Conservation (phyloP, 2,113 vertebrate genomes). For the Proterorhinus semilunaris region DNA sequence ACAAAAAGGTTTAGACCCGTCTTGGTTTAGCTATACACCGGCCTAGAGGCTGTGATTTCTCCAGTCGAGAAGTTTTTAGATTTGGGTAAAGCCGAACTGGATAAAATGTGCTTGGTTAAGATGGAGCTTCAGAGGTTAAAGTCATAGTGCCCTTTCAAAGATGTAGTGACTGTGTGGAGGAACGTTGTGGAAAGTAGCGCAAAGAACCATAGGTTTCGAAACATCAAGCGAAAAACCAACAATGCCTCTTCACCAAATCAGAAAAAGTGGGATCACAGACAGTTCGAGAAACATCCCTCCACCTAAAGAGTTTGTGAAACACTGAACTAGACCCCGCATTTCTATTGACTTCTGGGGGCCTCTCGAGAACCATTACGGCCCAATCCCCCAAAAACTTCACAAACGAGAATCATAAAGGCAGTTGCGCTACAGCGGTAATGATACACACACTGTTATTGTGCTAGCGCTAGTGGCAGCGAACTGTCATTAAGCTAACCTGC, state of each 20-base stretch:
- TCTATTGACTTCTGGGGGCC: not conserved
- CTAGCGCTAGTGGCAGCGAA: conserved; percentile 32
- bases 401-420: not conserved
- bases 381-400: not conserved
- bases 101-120: no score
- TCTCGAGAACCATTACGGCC: not conserved
- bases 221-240: not conserved
- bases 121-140: no score
- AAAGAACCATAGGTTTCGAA: no score
- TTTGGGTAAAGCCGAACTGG: no score
- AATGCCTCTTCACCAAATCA: not conserved
- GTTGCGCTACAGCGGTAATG: not conserved
- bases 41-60: no score
- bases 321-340: not conserved
- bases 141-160: no score
- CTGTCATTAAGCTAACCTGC: conserved; percentile 47
- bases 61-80: no score
- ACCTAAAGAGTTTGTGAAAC: conserved; percentile 1
- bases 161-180: no score
- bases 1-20: no score
- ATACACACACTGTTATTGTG: conserved; percentile 3
- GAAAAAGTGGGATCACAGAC: not conserved
- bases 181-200: no score
- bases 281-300: not conserved
- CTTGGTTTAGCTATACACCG: no score